Conservation (phyloP, 2,797 vertebrate species). For the Paguma larvata region DNA sequence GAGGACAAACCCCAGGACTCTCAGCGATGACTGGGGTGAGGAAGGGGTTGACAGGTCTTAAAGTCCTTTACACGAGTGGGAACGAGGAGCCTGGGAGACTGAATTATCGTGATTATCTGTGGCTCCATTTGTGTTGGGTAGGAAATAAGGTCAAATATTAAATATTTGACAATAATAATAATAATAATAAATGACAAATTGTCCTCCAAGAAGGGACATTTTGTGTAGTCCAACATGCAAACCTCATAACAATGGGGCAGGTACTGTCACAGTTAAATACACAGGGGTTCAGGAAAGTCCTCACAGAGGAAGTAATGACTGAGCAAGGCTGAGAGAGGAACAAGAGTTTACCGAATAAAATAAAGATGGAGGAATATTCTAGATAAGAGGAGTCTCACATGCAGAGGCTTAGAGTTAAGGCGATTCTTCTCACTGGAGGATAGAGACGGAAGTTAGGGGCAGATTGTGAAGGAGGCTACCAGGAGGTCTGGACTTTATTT, state of each 20-base stretch:
- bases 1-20: not conserved
- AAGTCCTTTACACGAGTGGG: not conserved
- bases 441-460: not conserved
- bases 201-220: not conserved
- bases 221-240: not conserved
- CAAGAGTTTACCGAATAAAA: not conserved
- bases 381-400: not conserved
- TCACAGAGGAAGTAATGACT: not conserved
- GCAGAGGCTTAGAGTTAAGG: not conserved
- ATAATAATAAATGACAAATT: not conserved
- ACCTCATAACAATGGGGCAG: not conserved
- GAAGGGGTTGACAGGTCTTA: not conserved
- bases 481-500: slow-evolving; percentile 17
- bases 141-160: not conserved
- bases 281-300: not conserved
- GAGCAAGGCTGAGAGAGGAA: not conserved
- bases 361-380: not conserved
- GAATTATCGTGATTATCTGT: not conserved
- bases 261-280: not conserved
- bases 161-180: too few relatives aligned
- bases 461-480: not conserved
- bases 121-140: not conserved
- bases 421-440: not conserved
- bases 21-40: not conserved
- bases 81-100: not conserved